These are phyloP conservation scores for Loripinus fragilis DNA, from an alignment of 2,888 invertebrate genomes.

Conservation along the genomic window DNA sequence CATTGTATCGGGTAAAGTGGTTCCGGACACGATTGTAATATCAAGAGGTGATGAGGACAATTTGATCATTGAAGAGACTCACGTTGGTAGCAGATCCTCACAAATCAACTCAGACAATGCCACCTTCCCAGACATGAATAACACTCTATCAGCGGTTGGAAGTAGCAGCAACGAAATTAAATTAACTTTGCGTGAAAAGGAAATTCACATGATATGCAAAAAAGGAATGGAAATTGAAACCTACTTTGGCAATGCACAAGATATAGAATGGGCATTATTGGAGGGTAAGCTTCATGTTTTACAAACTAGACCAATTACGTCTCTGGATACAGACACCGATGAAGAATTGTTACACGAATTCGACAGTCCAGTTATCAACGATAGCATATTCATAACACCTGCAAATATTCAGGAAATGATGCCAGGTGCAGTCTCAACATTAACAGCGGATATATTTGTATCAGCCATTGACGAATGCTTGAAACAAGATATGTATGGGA, in stretches of 20 bases:
- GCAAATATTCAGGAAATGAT: neutral
- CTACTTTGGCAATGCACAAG: neutral
- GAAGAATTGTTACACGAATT: constrained; percentile 31
- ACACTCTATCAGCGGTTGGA: too few relatives aligned
- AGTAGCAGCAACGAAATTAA: neutral
- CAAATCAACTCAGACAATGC: too few relatives aligned
- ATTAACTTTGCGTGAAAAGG: neutral
- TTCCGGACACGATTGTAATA: constrained; percentile 6
- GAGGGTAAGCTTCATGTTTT: constrained; percentile 6
- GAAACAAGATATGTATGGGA: neutral
- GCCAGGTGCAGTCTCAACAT: constrained; percentile 1
- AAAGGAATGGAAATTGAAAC: constrained; percentile 12
- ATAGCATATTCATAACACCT: neutral
- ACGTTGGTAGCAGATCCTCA: neutral
- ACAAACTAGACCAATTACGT: constrained; percentile 27
- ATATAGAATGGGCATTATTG: constrained; percentile 30
- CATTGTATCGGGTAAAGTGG: constrained; percentile 23
- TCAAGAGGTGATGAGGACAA: neutral
- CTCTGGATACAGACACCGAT: constrained; percentile 8
- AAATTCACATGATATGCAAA: neutral
- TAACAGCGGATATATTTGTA: neutral
- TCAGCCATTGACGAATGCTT: neutral
- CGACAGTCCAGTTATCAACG: constrained; percentile 22
- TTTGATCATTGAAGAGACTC: neutral
- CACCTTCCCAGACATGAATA: too few relatives aligned